A percentile compares a stretch with the other conserved stretches of the same genome.
Conservation (phyloP, 2,888 invertebrate genomes). For the Cosmia pyralina region DNA sequence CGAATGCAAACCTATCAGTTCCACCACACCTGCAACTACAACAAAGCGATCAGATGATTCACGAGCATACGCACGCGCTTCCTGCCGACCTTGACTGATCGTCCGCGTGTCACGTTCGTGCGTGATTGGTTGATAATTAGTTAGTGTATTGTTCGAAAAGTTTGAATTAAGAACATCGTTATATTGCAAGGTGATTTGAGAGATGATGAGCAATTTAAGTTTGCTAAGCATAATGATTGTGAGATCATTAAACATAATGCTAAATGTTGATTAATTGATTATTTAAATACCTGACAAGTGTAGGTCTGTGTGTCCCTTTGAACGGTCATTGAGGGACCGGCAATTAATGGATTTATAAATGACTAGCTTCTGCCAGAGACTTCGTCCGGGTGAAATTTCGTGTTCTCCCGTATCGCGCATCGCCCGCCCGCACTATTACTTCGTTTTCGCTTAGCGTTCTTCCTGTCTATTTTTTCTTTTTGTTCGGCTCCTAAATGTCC, state of each 20-base stretch:
- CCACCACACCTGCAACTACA: conserved; percentile 24
- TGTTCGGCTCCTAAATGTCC: too few species aligned
- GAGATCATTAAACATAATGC: not conserved
- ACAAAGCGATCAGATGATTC: conserved; percentile 61
- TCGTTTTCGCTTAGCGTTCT: too few species aligned
- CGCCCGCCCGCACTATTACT: too few species aligned
- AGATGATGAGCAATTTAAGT: not conserved
- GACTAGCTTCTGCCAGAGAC: too few species aligned
- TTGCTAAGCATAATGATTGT: not conserved
- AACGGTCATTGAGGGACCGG: not conserved
- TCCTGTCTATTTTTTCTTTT: too few species aligned
- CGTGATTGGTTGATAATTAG: conserved; percentile 31
- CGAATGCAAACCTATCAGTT: conserved; percentile 22
- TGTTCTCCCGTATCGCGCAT: too few species aligned
- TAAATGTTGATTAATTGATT: not conserved
- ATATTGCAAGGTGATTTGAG: not conserved
- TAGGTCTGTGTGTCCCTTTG: not conserved
- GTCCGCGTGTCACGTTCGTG: conserved; percentile 50
- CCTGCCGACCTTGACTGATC: conserved; percentile 64
- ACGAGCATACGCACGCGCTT: conserved; percentile 59
- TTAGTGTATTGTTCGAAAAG: conserved; percentile 6
- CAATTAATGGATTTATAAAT: too few species aligned
- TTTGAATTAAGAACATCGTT: not conserved
- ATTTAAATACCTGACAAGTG: not conserved
- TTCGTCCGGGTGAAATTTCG: too few species aligned